Base-by-base conservation (phyloP, 2,113 vertebrate genomes). In the Menidia beryllina region DNA sequence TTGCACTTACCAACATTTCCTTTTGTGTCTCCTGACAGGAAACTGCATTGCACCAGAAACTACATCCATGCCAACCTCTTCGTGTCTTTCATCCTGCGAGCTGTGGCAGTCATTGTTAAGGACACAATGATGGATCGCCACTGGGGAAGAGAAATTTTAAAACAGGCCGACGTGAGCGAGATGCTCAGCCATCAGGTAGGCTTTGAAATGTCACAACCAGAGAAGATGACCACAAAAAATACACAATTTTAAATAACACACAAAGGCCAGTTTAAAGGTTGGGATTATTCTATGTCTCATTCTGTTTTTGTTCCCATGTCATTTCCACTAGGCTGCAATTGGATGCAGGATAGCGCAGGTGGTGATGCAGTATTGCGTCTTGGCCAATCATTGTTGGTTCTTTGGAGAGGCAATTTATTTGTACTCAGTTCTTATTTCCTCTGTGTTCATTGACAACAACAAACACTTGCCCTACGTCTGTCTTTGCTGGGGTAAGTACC, bases 341-440 rank as follows among this genome's bases (percentile, higher is more conserved):
- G 94, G 94, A 70, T 96, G 95, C 75, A 90, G 95, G 0, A 79
- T 88, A 0, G 94, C 94, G 0, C 95, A 96, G 87, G 93, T 91
- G 25, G 72, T 94, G 79, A 95, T 95, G 94, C 95, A 96, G 69
- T 96, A 95, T 84, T 95, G 94, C 49, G 93, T 96, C 66, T 84
- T 95, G 74, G 94, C 94, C 91, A 95, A 95, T 87, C 94, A 95
- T 81, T 95, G 91, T 69, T 96, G 95, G 95, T 94, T 95, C 85
- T 94, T 95, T 60, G 95, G 94, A 82, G 95, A 95, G 69, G 95
- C 95, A 0, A 61, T 95, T 57, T 95, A 95, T 89, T 88, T 96
- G 69, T 93, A 95, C 83, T 94, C 94, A 24, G 91, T 96, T 54
- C 93, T 96, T 3, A 94, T 95, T 5, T 90, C 93, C 15, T 95